Evolutionary conservation across 2,888 invertebrate genomes (phyloP).

Genomic region (Schizaphis graminum): DNA sequence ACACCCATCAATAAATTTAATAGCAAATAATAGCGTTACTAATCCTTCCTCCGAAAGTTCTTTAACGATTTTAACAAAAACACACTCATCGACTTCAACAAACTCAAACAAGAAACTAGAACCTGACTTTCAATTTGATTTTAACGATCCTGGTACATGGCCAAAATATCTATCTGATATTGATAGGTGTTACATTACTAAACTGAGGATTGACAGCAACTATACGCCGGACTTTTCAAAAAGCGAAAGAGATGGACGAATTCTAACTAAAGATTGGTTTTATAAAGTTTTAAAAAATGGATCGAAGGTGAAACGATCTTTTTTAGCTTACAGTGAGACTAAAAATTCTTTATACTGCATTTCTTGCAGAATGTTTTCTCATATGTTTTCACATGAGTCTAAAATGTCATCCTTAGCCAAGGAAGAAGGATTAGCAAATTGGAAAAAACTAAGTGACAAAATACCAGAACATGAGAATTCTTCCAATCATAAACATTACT

Average conservation of each 20-base stretch:
- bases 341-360: constrained; percentile 11
- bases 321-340: constrained; percentile 14
- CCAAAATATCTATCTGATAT: constrained; percentile 8
- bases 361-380: constrained; percentile 13
- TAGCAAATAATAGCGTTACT: constrained; percentile 1
- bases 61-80: neutral
- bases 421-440: constrained; percentile 7
- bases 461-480: constrained; percentile 17
- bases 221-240: neutral
- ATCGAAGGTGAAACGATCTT: neutral
- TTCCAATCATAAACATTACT: constrained; percentile 5
- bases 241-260: neutral
- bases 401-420: constrained; percentile 21
- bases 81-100: neutral
- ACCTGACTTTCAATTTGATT: constrained; percentile 17
- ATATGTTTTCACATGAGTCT: constrained; percentile 15
- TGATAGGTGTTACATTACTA: constrained; percentile 2
- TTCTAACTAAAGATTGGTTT: constrained; percentile 2
- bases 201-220: neutral
- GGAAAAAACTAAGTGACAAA: constrained; percentile 14
- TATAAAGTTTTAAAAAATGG: constrained; percentile 12
- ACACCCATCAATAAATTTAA: constrained; percentile 16
- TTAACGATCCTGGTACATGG: constrained; percentile 9
- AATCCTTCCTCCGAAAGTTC: neutral
- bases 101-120: neutral